Evolutionary conservation across 2,113 vertebrate species (phyloP).

Genomic region (Odontesthes bonariensis): DNA sequence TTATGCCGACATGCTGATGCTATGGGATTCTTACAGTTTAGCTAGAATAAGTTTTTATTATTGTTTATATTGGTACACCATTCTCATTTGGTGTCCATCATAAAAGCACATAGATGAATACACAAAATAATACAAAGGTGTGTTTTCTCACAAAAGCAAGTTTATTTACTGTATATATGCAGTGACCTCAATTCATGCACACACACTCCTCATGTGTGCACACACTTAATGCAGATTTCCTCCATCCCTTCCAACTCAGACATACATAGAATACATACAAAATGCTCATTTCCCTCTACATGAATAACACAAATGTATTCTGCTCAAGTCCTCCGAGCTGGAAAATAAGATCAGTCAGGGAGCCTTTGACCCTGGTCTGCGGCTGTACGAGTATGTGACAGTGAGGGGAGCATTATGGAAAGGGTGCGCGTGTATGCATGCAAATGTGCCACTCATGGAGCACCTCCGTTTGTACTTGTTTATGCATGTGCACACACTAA

Average conservation of each 20-base stretch:
- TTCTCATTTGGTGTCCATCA: background rate
- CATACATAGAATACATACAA: slow-evolving; percentile 52
- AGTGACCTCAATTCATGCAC: background rate
- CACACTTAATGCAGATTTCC: slow-evolving; percentile 33
- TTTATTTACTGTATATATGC: background rate
- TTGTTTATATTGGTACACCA: background rate
- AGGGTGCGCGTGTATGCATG: slow-evolving; percentile 35
- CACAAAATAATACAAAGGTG: background rate
- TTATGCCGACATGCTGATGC: slow-evolving; percentile 43
- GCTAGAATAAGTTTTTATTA: background rate
- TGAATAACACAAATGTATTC: slow-evolving; percentile 80
- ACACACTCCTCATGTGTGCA: background rate
- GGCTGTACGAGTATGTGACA: slow-evolving; percentile 69
- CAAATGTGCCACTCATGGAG: slow-evolving; percentile 36
- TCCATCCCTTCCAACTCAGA: slow-evolving; percentile 40
- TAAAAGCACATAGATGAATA: background rate
- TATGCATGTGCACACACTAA: slow-evolving; percentile 56
- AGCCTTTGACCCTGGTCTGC: slow-evolving; percentile 77
- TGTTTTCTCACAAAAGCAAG: background rate
- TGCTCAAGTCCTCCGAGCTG: slow-evolving; percentile 70
- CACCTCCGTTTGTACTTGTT: slow-evolving; percentile 51
- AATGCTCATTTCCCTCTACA: slow-evolving; percentile 53
- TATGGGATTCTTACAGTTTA: slow-evolving; percentile 21
- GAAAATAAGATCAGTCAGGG: slow-evolving; percentile 82
- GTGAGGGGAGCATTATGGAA: slow-evolving; percentile 37